Percentiles rank a stretch among this genome's conserved stretches.
These are phyloP conservation scores for Diachrysia chrysitis DNA, from an alignment of 2,888 invertebrate species.

Conservation along the genomic window DNA sequence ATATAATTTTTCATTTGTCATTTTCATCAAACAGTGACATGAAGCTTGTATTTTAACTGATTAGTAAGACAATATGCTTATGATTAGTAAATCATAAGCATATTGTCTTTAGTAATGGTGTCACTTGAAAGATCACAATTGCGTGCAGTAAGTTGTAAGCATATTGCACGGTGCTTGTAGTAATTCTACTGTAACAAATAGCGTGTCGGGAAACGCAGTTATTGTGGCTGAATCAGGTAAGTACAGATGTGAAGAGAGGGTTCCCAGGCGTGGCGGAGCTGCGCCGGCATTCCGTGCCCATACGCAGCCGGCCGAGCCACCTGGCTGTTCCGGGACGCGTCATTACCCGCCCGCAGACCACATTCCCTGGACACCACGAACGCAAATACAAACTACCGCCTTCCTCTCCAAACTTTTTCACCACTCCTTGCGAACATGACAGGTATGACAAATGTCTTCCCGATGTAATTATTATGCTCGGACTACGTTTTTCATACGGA, in stretches of 20 bases:
- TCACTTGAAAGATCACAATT: conserved; percentile 26
- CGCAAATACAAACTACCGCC: conserved; percentile 78
- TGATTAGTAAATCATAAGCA: neutral
- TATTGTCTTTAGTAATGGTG: neutral
- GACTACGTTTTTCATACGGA: conserved; percentile 61
- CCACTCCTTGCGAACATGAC: conserved; percentile 63
- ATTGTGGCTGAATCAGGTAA: conserved; percentile 70
- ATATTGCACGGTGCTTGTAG: conserved; percentile 29
- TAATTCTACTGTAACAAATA: conserved; percentile 55
- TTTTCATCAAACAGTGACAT: neutral
- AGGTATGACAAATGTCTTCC: conserved; percentile 64
- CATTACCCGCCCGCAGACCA: conserved; percentile 73
- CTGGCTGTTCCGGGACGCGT: conserved; percentile 83
- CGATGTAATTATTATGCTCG: conserved; percentile 64
- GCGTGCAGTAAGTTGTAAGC: neutral
- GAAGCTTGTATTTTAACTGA: neutral
- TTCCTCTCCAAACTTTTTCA: conserved; percentile 78
- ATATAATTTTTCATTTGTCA: neutral
- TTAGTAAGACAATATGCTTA: too few relatives aligned
- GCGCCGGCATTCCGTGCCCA: conserved; percentile 84
- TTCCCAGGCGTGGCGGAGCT: conserved; percentile 79
- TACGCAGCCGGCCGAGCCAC: conserved; percentile 76
- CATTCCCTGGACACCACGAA: conserved; percentile 79
- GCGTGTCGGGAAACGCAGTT: conserved; percentile 70
- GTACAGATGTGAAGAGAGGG: conserved; percentile 73